Conservation (phyloP, 2,888 invertebrate genomes). For the Teinopalpus imperialis region DNA sequence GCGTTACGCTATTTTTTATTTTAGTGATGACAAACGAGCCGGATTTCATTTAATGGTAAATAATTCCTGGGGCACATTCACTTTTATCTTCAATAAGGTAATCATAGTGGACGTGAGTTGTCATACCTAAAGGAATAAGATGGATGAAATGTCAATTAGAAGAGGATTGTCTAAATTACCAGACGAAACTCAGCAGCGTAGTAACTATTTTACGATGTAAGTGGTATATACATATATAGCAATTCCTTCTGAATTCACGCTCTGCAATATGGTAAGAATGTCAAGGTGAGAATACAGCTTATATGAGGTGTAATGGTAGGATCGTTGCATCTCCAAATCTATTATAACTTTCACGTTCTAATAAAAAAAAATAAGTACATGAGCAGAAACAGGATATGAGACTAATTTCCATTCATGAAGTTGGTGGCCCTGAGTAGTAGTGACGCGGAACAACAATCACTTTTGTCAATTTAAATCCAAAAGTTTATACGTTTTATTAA, state of each 20-base stretch:
- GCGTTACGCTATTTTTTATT: background rate
- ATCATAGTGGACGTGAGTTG: too few species aligned
- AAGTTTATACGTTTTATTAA: slow-evolving; percentile 34
- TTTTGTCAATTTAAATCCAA: slow-evolving; percentile 46
- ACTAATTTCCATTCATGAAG: slow-evolving; percentile 47
- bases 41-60: too few species aligned
- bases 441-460: slow-evolving; percentile 58
- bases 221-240: too few species aligned
- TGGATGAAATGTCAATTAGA: too few species aligned
- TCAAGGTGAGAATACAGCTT: slow-evolving; percentile 50
- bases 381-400: slow-evolving; percentile 36
- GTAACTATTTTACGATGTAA: too few species aligned
- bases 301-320: slow-evolving; percentile 23
- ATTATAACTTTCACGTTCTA: slow-evolving; percentile 17
- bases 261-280: slow-evolving; percentile 50
- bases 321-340: slow-evolving; percentile 16
- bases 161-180: too few species aligned
- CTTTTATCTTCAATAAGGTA: too few species aligned
- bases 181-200: too few species aligned
- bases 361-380: slow-evolving; percentile 12
- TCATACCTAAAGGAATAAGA: too few species aligned
- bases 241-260: slow-evolving; percentile 58
- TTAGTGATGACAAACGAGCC: background rate
- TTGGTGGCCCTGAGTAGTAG: slow-evolving; percentile 53
- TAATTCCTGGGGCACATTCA: too few species aligned